Conservation (phyloP, 2,113 vertebrate species). For the Colinus virginianus region DNA sequence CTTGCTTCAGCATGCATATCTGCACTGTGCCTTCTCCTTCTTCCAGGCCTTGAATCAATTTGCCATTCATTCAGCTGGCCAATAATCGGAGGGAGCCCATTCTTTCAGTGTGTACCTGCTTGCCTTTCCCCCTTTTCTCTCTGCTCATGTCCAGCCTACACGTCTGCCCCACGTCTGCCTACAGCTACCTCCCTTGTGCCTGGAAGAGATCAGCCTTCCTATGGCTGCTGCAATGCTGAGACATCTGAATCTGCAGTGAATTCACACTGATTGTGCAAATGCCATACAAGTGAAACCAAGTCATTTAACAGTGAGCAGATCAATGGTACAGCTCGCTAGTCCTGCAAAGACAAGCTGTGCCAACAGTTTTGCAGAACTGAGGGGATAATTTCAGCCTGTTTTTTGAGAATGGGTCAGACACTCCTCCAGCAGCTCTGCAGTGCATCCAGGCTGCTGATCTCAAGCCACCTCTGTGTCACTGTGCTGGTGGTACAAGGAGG, state of each 20-base stretch:
- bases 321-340: neutral
- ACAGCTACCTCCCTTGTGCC: neutral
- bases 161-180: neutral
- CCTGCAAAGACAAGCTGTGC: neutral
- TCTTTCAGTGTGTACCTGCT: neutral
- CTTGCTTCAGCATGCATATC: neutral
- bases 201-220: neutral
- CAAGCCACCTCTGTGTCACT: accelerated
- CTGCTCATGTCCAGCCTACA: accelerated
- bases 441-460: neutral
- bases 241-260: neutral
- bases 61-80: neutral
- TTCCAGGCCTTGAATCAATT: neutral
- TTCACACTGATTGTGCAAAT: too few relatives aligned
- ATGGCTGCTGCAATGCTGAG: neutral
- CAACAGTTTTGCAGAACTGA: neutral
- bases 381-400: neutral
- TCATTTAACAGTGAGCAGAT: neutral
- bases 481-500: neutral
- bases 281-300: neutral
- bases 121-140: neutral
- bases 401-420: neutral
- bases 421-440: neutral
- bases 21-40: neutral
- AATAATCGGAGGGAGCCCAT: neutral